Base-by-base conservation (phyloP, 2,797 vertebrate genomes). In the Xerus rutilus region DNA sequence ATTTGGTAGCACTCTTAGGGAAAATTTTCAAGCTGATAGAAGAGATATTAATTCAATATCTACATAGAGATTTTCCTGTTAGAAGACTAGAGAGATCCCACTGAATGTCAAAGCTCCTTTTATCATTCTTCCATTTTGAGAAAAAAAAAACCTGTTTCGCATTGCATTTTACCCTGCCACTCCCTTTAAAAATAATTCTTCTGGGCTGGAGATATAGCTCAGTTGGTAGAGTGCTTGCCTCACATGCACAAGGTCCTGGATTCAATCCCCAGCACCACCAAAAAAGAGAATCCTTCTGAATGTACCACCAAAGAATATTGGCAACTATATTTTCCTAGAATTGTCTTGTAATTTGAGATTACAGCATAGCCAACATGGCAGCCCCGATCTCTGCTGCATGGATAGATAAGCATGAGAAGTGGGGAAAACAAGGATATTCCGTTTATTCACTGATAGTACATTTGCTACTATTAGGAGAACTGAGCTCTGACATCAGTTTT, bases 271-370 rank as follows among this genome's bases (percentile, higher is more conserved):
- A 39, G 39, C 39, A 39, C 39, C 39, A 39, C 39, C 39, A 39
- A 39, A 39, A 39, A 39, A 39, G 39, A 39, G 18, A 77, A 7
- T 45, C 85, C 45, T 85, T 88, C 54, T 85, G 78, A 81, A 94
- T 64, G 90, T 97, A 52, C 76, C 62, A 83, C 49, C 28, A 97
- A 86, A 96, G 54, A 81, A 85, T 59, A 91, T 49, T 43, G 49
- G 62, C 43, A 64, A 28, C 35, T 84, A 2, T 85, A 35, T 93
- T 95, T 96, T 91, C 32, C 57, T 83, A 45, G 12, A 64, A 87
- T 70, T 79, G 30, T 32, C 82, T 95, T 93, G 28, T 76, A 86
- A 87, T 87, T 96, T 96, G 91, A 93, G 47, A 14, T 76, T 90
- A 43, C n/a, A 92, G 23, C 52, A 89, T 87, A 93, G 59, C 18